Percentiles rank a stretch among this genome's conserved stretches.
Evolutionary conservation across 2,797 vertebrate species (phyloP).

Genomic region (Thripadectes ignobilis): DNA sequence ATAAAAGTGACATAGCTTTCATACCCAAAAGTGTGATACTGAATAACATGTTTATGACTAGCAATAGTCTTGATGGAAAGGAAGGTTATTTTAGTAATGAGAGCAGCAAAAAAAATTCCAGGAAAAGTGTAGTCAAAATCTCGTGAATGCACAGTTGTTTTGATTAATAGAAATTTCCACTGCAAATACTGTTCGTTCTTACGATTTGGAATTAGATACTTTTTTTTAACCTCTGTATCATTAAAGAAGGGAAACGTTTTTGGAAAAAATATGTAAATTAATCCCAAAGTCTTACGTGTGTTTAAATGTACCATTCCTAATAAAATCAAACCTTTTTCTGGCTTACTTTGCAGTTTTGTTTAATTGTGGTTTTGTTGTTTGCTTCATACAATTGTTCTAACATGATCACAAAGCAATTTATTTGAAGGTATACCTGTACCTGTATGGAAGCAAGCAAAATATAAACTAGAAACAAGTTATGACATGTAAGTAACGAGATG

Average conservation of each 20-base stretch:
- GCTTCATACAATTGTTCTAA: neutral
- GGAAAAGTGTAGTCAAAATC: slow-evolving; percentile 51
- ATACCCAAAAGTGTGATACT: slow-evolving; percentile 41
- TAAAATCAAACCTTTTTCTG: slow-evolving; percentile 71
- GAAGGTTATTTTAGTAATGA: slow-evolving; percentile 61
- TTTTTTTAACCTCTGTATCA: slow-evolving; percentile 59
- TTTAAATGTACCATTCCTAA: slow-evolving; percentile 72
- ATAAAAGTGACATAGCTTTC: slow-evolving; percentile 65
- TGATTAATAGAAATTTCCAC: slow-evolving; percentile 53
- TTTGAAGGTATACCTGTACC: neutral
- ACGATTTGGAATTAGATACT: slow-evolving; percentile 56
- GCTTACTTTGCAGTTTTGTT: slow-evolving; percentile 38
- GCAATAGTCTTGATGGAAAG: slow-evolving; percentile 56
- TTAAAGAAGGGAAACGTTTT: slow-evolving; percentile 64
- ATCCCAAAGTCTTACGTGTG: slow-evolving; percentile 65
- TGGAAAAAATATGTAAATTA: slow-evolving; percentile 65
- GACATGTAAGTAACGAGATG: neutral
- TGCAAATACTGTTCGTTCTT: slow-evolving; percentile 53
- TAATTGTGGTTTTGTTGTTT: neutral
- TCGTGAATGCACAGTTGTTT: slow-evolving; percentile 56
- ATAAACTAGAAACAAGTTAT: neutral
- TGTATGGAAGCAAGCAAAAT: neutral
- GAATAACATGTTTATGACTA: slow-evolving; percentile 54
- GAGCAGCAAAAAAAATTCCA: slow-evolving; percentile 46
- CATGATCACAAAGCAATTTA: neutral